Conservation (phyloP, 92 coral and sea anemone species). For the Anthopleura xanthogrammica region DNA sequence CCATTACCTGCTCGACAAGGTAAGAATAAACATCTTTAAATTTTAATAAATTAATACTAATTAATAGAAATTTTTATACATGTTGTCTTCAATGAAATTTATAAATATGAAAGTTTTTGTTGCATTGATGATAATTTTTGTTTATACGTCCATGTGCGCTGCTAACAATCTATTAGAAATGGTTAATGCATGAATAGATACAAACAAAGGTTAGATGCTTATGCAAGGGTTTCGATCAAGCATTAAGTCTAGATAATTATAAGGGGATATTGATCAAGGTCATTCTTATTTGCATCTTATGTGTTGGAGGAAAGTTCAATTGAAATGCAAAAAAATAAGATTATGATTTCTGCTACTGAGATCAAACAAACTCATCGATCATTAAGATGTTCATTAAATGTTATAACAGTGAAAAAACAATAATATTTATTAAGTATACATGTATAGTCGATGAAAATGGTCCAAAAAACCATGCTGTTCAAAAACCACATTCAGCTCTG, state of each 20-base stretch:
- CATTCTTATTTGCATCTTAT: not conserved
- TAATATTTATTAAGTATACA: too few relatives aligned
- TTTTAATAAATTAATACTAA: not conserved
- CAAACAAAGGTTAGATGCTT: not conserved
- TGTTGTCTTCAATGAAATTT: too few relatives aligned
- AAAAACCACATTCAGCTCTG: too few relatives aligned
- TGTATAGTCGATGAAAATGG: too few relatives aligned
- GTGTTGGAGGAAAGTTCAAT: not conserved
- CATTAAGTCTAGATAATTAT: not conserved
- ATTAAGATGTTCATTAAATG: too few relatives aligned
- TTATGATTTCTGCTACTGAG: not conserved
- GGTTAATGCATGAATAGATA: not conserved
- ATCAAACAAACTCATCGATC: not conserved
- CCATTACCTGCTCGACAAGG: slow-evolving; percentile 6
- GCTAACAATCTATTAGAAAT: not conserved
- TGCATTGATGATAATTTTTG: not conserved
- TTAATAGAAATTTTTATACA: too few relatives aligned
- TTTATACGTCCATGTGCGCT: too few relatives aligned
- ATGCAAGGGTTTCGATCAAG: not conserved
- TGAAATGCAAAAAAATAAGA: too few relatives aligned
- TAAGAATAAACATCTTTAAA: not conserved
- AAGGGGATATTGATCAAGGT: not conserved
- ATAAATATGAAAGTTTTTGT: too few relatives aligned
- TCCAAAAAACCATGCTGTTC: too few relatives aligned
- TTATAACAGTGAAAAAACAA: too few relatives aligned